Evolutionary conservation across 2,113 vertebrate genomes (phyloP).

Genomic region (Corythaixoides concolor): DNA sequence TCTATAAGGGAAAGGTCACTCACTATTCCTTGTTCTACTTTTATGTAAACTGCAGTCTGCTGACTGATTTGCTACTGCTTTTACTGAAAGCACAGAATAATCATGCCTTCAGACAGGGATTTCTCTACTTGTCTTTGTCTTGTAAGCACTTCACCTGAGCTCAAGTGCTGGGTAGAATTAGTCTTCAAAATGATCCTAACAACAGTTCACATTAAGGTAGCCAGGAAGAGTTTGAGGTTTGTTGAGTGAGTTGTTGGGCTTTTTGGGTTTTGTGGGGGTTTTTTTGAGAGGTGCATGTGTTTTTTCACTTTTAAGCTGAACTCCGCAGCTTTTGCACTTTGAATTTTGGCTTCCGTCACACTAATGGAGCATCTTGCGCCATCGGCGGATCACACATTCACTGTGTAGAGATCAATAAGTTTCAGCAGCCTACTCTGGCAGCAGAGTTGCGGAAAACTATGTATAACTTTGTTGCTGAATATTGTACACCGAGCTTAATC

Average conservation of each 20-base stretch:
- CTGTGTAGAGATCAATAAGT: neutral
- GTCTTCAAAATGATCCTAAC: neutral
- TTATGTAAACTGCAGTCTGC: neutral
- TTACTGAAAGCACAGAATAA: neutral
- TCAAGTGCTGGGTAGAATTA: neutral
- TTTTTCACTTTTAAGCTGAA: neutral
- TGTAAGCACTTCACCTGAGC: neutral
- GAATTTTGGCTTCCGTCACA: neutral
- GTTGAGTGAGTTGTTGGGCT: neutral
- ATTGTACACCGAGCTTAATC: neutral
- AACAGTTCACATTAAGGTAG: neutral
- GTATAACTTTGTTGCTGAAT: neutral
- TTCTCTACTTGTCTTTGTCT: neutral
- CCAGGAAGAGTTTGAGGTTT: neutral
- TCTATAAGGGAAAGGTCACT: neutral
- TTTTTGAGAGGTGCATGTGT: neutral
- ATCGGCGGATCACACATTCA: neutral
- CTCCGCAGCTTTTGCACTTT: neutral
- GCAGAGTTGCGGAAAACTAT: neutral
- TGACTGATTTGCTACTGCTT: neutral
- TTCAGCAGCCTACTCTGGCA: neutral
- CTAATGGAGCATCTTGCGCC: neutral
- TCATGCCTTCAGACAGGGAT: neutral
- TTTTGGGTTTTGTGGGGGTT: neutral
- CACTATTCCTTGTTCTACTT: neutral